A percentile compares a stretch with the other conserved stretches of the same genome.
Conservation (phyloP, 2,888 invertebrate species). For the Agrilus mali region DNA sequence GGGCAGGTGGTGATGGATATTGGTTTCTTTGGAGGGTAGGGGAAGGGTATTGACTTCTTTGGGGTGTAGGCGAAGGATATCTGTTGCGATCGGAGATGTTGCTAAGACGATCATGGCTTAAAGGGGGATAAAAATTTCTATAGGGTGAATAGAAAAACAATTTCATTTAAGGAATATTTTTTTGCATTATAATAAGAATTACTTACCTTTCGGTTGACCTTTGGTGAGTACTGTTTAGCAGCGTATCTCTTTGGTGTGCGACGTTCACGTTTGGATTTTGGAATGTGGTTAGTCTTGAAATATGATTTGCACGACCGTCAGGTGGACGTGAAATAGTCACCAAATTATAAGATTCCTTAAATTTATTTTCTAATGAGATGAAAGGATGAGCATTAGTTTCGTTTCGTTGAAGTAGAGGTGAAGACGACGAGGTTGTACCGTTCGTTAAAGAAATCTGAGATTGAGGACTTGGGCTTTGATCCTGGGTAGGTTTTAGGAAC, state of each 20-base stretch:
- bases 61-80: slow-evolving; percentile 1
- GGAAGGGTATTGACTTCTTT: not conserved
- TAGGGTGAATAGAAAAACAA: slow-evolving; percentile 21
- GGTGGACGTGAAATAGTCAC: slow-evolving; percentile 18
- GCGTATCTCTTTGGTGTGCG: slow-evolving; percentile 19
- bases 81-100: slow-evolving; percentile 6
- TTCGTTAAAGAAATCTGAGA: slow-evolving; percentile 16
- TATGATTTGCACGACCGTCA: slow-evolving; percentile 19
- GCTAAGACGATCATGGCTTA: slow-evolving; percentile 4
- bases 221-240: slow-evolving; percentile 19
- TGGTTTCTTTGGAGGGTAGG: too few species aligned
- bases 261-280: slow-evolving; percentile 15
- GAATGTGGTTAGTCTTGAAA: slow-evolving; percentile 25
- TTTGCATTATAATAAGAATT: not conserved
- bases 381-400: slow-evolving; percentile 7
- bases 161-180: too few species aligned
- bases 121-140: slow-evolving; percentile 22
- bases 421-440: slow-evolving; percentile 12
- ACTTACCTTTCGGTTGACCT: slow-evolving; percentile 14
- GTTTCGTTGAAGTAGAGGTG: slow-evolving; percentile 7
- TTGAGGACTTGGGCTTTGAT: slow-evolving; percentile 13
- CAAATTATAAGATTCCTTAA: slow-evolving; percentile 12
- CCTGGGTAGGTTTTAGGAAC: slow-evolving; percentile 15
- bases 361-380: slow-evolving; percentile 9
- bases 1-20: too few species aligned